These are phyloP conservation scores for Diglossa cyanea DNA, from an alignment of 2,797 vertebrate genomes.

Conservation along the genomic window DNA sequence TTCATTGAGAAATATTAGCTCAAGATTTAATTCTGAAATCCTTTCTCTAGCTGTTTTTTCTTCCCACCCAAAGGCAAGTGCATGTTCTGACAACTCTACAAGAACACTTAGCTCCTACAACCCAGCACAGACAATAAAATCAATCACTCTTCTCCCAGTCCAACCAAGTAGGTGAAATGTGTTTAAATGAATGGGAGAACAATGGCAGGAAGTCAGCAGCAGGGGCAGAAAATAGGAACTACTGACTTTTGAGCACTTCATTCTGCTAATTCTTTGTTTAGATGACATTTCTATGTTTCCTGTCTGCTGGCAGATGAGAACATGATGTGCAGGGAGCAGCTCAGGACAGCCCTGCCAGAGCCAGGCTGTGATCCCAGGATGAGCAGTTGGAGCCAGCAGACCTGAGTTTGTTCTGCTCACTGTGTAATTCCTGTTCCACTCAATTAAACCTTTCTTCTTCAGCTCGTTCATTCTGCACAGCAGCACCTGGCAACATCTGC, in stretches of 20 bases:
- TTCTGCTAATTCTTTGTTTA: slow-evolving; percentile 27
- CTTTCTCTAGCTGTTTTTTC: not conserved
- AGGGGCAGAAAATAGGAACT: not conserved
- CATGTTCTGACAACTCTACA: not conserved
- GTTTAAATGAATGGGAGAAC: not conserved
- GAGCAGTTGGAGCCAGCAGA: slow-evolving; percentile 8
- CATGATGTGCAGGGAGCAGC: slow-evolving; percentile 5
- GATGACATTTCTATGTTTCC: slow-evolving; percentile 46
- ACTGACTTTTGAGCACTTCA: not conserved
- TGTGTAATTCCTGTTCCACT: not conserved
- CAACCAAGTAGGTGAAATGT: not conserved
- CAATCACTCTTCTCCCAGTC: not conserved
- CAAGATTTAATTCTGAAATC: not conserved
- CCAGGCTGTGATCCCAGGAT: not conserved
- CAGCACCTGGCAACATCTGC: not conserved
- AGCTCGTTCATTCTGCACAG: not conserved
- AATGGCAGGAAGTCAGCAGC: slow-evolving; percentile 1
- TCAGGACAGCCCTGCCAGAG: slow-evolving; percentile 12
- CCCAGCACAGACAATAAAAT: not conserved
- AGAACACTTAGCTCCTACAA: not conserved
- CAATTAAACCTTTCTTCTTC: not conserved
- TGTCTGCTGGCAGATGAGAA: slow-evolving; percentile 22
- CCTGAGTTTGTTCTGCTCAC: not conserved
- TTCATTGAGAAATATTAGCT: not conserved
- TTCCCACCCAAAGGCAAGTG: not conserved